Evolutionary conservation across 2,113 vertebrate species (phyloP).

Genomic region (Upupa epops): DNA sequence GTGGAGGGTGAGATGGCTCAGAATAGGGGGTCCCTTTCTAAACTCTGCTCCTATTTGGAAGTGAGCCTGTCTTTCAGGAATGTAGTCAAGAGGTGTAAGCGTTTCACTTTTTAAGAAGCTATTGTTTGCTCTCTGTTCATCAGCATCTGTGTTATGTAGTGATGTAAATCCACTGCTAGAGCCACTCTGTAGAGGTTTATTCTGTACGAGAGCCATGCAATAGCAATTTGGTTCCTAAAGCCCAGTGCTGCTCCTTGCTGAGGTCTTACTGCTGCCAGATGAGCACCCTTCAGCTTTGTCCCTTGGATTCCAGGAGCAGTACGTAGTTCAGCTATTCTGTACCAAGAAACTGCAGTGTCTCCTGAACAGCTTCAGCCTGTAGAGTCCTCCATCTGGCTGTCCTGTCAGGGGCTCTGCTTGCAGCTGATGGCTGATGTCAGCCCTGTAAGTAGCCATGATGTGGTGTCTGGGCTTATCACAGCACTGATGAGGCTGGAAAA

Average conservation of each 20-base stretch:
- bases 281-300: background rate
- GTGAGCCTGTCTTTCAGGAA: background rate
- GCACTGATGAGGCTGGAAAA: too few relatives aligned
- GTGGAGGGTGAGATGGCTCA: background rate
- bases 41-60: background rate
- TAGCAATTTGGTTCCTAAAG: background rate
- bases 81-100: background rate
- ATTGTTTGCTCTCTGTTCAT: background rate
- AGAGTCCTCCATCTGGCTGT: accelerated
- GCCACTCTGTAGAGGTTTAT: too few relatives aligned
- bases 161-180: too few relatives aligned
- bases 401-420: background rate
- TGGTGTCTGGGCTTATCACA: background rate
- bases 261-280: background rate
- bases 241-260: background rate
- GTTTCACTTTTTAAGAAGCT: background rate
- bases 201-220: background rate
- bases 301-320: background rate
- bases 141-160: background rate
- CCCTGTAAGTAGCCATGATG: background rate
- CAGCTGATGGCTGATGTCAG: background rate
- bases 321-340: background rate
- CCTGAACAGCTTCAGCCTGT: background rate
- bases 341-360: background rate
- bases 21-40: background rate